Base-by-base conservation (phyloP, 2,797 vertebrate genomes). In the Coluber constrictor region DNA sequence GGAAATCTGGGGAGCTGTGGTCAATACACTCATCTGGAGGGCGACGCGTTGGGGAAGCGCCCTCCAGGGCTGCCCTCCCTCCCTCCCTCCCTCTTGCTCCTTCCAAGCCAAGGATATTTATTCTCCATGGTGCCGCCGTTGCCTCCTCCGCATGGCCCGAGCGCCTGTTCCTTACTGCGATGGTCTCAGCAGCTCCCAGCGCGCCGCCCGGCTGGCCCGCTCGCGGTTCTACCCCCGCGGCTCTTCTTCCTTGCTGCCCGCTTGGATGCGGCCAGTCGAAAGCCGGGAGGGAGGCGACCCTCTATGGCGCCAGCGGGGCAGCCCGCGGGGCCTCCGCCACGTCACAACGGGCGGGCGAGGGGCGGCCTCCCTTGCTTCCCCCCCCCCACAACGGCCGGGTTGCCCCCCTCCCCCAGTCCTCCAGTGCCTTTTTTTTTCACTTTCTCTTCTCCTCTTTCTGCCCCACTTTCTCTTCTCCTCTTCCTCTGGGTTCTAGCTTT, bases 101-200 rank as follows among this genome's bases (percentile, higher is more conserved):
- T 11, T 60, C 51, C 2, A 7, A 2, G 20, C 0, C 3, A 1
- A 90, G 32, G 96, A 96, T 97, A 97, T 97, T 93, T 96, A 13
- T 95, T 96, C 9, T 96, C 96, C 96, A 97, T 96, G 93, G 12
- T 0, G 0, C 23, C 0, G 56, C 8, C 10, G 25, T 66, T 23
- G 91, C 23, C 0, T 0, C 23, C 18, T 87, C 59, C 27, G 86
- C 89, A 7, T 5, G 12, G 63, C 63, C 70, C 27, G 15, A 23
- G 92, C 88, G 87, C 47, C 87, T 86, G 93, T 88, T 94, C 87
- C 57, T 97, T 94, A 94, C 92, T 59, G 66, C 0, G 0, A 43
- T 1, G 90, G 29, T 0, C 0, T 54, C 23, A 13, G 90, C 92
- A 90, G 90, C 94, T 89, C 90, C 87, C 90, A 20, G 51, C 25